phyloP scores from a whole-genome alignment of 2,797 vertebrate species.

The Sandelia bainsii region DNA sequence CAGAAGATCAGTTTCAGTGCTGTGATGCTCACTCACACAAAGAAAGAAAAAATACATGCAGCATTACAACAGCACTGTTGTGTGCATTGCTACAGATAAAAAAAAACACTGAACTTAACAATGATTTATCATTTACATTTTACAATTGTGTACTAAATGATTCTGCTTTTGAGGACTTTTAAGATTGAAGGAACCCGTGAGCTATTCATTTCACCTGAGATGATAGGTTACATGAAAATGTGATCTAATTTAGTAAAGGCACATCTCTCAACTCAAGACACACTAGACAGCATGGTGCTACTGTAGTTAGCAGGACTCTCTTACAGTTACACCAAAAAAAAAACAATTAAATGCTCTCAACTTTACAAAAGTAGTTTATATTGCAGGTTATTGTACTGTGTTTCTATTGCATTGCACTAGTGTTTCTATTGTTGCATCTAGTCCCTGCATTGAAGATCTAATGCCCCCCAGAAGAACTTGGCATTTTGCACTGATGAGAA shows the following conservation, averaged over 20 bases:
- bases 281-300: background rate
- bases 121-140: slow-evolving; percentile 8
- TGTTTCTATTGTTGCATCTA: slow-evolving; percentile 6
- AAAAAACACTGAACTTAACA: too few species aligned
- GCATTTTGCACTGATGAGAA: slow-evolving; percentile 17
- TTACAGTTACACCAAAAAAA: background rate
- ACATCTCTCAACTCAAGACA: background rate
- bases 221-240: background rate
- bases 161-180: background rate
- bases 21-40: background rate
- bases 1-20: slow-evolving; percentile 33
- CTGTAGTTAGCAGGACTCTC: background rate
- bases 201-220: background rate
- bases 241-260: background rate
- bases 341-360: background rate
- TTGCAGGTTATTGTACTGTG: background rate
- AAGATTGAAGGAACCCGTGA: slow-evolving; percentile 1
- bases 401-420: background rate
- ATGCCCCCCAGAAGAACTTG: slow-evolving; percentile 16
- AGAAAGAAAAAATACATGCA: background rate
- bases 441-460: too few species aligned
- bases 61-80: background rate
- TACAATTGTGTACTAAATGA: slow-evolving; percentile 11
- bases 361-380: background rate
- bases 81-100: background rate